Conservation (phyloP, 2,888 invertebrate genomes). For the Drosophila paucipuncta region DNA sequence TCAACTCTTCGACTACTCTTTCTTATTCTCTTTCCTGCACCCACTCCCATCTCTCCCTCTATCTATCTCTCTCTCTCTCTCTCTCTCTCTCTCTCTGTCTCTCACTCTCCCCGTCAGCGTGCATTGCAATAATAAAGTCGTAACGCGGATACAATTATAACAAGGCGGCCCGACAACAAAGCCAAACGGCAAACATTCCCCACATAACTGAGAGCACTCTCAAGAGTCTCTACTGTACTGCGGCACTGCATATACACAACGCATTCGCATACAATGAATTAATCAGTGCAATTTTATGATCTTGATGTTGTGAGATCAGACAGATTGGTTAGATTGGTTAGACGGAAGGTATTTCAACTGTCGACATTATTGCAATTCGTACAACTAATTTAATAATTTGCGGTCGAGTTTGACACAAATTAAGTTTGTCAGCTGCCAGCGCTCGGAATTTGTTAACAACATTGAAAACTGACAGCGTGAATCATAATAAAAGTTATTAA, state of each 20-base stretch:
- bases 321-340: slow-evolving; percentile 7
- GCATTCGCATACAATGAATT: slow-evolving; percentile 73
- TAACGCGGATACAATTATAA: slow-evolving; percentile 78
- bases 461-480: slow-evolving; percentile 83
- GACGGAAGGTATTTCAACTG: slow-evolving; percentile 2
- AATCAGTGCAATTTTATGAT: slow-evolving; percentile 69
- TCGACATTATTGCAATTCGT: slow-evolving; percentile 71
- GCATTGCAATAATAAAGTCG: slow-evolving; percentile 69
- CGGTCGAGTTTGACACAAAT: slow-evolving; percentile 70
- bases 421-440: slow-evolving; percentile 84
- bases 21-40: neutral
- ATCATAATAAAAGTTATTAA: slow-evolving; percentile 83
- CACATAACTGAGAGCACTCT: slow-evolving; percentile 47
- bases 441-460: slow-evolving; percentile 84
- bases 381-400: slow-evolving; percentile 78
- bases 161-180: slow-evolving; percentile 73
- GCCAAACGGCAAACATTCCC: slow-evolving; percentile 71
- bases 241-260: slow-evolving; percentile 39
- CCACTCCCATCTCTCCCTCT: neutral
- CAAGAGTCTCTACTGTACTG: slow-evolving; percentile 50
- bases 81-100: neutral
- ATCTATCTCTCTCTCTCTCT: neutral
- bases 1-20: slow-evolving; percentile 27
- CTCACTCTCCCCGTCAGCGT: neutral
- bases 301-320: slow-evolving; percentile 37